These are phyloP conservation scores for Cosmorhoe ocellata DNA, from an alignment of 2,888 invertebrate genomes.

Conservation along the genomic window DNA sequence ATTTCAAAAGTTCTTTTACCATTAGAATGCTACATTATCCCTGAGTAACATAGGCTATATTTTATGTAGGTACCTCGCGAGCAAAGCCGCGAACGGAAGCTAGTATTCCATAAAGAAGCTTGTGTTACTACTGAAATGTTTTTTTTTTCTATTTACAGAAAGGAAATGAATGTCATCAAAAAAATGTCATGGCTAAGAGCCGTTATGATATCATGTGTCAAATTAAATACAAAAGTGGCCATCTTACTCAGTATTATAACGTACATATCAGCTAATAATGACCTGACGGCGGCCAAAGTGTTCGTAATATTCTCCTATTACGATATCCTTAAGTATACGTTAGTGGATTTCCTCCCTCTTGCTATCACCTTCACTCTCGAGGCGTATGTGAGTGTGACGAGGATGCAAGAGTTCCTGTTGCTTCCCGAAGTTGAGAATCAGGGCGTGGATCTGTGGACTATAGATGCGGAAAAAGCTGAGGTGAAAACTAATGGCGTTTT, in stretches of 20 bases:
- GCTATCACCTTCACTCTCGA: constrained; percentile 90
- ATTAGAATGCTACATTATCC: too few relatives aligned
- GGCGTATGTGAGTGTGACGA: constrained; percentile 86
- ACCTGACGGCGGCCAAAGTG: constrained; percentile 87
- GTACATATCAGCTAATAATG: constrained; percentile 84
- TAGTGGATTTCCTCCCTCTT: constrained; percentile 91
- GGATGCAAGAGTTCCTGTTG: constrained; percentile 86
- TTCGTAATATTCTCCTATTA: constrained; percentile 92
- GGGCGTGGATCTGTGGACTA: constrained; percentile 59
- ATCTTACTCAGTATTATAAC: constrained; percentile 89
- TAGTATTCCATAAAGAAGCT: too few relatives aligned
- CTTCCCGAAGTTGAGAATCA: constrained; percentile 64
- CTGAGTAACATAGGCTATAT: too few relatives aligned
- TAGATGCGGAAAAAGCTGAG: constrained; percentile 54
- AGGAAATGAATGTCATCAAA: constrained; percentile 86
- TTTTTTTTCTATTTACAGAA: constrained; percentile 42
- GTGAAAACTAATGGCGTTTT: constrained; percentile 56
- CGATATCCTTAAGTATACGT: constrained; percentile 88
- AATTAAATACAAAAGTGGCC: constrained; percentile 90
- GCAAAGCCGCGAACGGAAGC: too few relatives aligned
- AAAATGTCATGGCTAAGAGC: constrained; percentile 86
- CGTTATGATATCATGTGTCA: constrained; percentile 86
- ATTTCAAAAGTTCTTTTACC: too few relatives aligned
- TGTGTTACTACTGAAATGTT: too few relatives aligned
- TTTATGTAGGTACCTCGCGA: too few relatives aligned